Evolutionary conservation across 2,888 invertebrate genomes (phyloP), one percentile per base, ranked within the genome.

Genomic region (Steinernema scapterisci): DNA sequence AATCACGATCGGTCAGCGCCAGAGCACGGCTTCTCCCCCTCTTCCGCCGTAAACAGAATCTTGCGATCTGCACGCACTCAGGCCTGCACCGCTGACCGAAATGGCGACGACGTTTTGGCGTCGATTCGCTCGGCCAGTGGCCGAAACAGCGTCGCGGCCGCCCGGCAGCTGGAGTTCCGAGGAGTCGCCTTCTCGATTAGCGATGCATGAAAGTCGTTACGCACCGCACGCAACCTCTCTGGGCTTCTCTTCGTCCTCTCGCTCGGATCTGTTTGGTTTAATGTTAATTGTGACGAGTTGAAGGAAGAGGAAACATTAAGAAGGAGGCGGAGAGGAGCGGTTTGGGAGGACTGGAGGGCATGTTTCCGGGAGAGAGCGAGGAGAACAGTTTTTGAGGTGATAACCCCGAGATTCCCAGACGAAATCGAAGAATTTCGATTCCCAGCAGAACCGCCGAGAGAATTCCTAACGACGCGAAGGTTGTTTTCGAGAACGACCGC

Each of bases 181-280:
- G 38, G 38, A 48, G 48, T 48, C 48, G 48, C 38, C 38, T 44
- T 19, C 25, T 63, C 63, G 63, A 63, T 63, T 63, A 63, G 31
- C 63, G 31, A 63, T 63, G 63, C 63, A 63, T 63, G 63, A 31
- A 63, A 63, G 63, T 63, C 63, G 25, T 63, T 31, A 63, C 63
- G 38, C 27, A 27, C 63, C 23, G 31, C 63, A 63, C 63, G 63
- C 63, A 63, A 63, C 63, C 63, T 63, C 63, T 27, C 38, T n/a
- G n/a, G n/a, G n/a, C 38, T 38, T 9, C 38, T 38, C 38, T 9
- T 38, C 9, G 23, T 25, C 21, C 25, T 7, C 11, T 63, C 63
- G 63, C 6, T n/a, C 48, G 48, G 19, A 48, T 48, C 48, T 19
- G 48, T 38, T 38, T 9, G 38, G 38, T 38, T 38, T 6, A 38